A percentile compares a stretch with the other conserved stretches of the same genome.
Evolutionary conservation across 2,797 vertebrate genomes (phyloP).

Genomic region (Coendou prehensilis): DNA sequence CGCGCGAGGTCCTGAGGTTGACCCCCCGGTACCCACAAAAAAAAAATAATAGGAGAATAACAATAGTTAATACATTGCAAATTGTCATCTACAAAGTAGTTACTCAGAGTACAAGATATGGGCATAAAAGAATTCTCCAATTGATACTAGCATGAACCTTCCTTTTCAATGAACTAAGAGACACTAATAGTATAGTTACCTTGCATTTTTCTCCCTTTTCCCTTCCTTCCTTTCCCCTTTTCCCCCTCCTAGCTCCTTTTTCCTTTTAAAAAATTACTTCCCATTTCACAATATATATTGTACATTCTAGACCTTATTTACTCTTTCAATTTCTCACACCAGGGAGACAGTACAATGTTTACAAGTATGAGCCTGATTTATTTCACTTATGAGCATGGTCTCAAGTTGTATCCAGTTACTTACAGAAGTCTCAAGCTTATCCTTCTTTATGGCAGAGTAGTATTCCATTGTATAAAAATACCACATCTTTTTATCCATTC

Average conservation of each 20-base stretch:
- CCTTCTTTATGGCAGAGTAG: background rate
- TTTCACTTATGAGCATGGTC: background rate
- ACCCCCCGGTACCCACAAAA: no score
- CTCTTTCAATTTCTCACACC: background rate
- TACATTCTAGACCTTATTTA: background rate
- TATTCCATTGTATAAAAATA: background rate
- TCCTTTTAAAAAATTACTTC: background rate
- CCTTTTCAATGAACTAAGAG: background rate
- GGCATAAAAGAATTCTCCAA: background rate
- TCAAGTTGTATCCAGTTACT: background rate
- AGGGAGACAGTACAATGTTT: background rate
- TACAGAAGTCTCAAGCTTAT: background rate
- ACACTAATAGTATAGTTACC: background rate
- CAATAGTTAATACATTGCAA: background rate
- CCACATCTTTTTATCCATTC: background rate
- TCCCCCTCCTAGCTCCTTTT: background rate
- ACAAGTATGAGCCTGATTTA: background rate
- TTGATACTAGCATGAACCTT: background rate
- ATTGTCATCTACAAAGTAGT: background rate
- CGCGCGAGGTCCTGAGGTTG: no score
- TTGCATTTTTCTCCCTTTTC: background rate
- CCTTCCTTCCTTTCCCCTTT: background rate
- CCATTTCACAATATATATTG: background rate
- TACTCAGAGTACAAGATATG: background rate
- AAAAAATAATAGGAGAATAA: background rate